A percentile compares a stretch with the other conserved stretches of the same genome.
These are phyloP conservation scores for Nasonovia ribisnigri DNA, from an alignment of 2,888 invertebrate genomes.

Conservation along the genomic window DNA sequence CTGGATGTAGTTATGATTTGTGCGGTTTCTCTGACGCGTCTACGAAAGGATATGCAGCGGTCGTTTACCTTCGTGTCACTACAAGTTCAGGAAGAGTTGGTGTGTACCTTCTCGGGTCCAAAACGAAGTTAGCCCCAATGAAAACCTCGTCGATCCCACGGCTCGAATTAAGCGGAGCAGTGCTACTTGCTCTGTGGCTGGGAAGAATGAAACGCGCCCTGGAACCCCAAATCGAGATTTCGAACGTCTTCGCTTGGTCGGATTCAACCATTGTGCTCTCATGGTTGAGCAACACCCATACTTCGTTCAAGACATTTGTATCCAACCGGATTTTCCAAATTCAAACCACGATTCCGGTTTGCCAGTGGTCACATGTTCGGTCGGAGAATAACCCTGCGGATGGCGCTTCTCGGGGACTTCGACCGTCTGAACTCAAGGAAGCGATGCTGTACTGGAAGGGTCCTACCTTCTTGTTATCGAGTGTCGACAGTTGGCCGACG, in stretches of 20 bases:
- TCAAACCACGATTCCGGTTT: background rate
- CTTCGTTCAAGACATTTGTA: background rate
- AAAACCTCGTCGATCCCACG: too few species aligned
- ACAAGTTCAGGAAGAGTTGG: too few species aligned
- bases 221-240: background rate
- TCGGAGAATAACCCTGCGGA: background rate
- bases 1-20: too few species aligned
- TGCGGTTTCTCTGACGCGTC: too few species aligned
- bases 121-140: too few species aligned
- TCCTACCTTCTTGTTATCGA: too few species aligned
- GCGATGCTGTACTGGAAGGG: too few species aligned
- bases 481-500: too few species aligned
- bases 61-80: too few species aligned
- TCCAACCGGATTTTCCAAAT: background rate
- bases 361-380: background rate
- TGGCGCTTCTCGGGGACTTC: background rate
- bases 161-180: background rate
- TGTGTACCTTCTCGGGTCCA: too few species aligned
- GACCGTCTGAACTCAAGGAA: too few species aligned
- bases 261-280: background rate
- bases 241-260: background rate
- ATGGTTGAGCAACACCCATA: background rate
- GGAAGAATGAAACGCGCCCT: background rate
- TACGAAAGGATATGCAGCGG: too few species aligned
- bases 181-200: background rate